These are phyloP conservation scores for Gymnoscopelus microlampas DNA, from an alignment of 2,797 vertebrate genomes.

Conservation along the genomic window DNA sequence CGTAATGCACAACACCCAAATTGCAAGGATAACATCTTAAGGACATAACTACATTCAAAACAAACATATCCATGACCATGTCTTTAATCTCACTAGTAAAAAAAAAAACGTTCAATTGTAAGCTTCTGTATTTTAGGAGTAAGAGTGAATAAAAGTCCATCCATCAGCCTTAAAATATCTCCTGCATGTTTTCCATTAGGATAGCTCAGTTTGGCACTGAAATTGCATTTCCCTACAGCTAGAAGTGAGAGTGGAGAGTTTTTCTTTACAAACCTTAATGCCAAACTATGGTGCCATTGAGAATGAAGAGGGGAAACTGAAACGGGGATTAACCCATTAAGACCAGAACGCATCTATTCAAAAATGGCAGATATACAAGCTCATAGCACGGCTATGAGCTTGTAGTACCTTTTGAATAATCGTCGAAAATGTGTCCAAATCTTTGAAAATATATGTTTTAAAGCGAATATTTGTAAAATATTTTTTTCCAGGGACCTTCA, in stretches of 20 bases:
- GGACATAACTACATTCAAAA: constrained; percentile 55
- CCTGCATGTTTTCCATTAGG: too few relatives aligned
- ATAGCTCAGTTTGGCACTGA: too few relatives aligned
- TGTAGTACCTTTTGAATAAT: too few relatives aligned
- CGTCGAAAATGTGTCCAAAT: too few relatives aligned
- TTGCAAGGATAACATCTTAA: constrained; percentile 64
- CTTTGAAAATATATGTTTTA: too few relatives aligned
- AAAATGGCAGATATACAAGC: neutral
- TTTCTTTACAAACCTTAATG: constrained; percentile 30
- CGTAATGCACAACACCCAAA: constrained; percentile 57
- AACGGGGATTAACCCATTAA: neutral
- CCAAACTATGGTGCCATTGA: constrained; percentile 17
- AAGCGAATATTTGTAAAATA: too few relatives aligned
- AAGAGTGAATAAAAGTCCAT: constrained; percentile 1
- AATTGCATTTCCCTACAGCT: neutral
- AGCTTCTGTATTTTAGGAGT: neutral
- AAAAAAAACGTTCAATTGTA: constrained; percentile 1
- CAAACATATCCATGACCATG: constrained; percentile 37
- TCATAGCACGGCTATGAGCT: too few relatives aligned
- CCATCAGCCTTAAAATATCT: neutral
- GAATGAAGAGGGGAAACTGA: constrained; percentile 18
- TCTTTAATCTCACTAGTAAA: constrained; percentile 23
- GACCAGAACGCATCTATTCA: too few relatives aligned
- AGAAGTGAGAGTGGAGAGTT: constrained; percentile 25
- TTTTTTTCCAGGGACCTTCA: too few relatives aligned